Evolutionary conservation across 30 jellyfish, hydroid and myxozoan genomes (phyloP).

Genomic region (Phacellophora camtschatica): DNA sequence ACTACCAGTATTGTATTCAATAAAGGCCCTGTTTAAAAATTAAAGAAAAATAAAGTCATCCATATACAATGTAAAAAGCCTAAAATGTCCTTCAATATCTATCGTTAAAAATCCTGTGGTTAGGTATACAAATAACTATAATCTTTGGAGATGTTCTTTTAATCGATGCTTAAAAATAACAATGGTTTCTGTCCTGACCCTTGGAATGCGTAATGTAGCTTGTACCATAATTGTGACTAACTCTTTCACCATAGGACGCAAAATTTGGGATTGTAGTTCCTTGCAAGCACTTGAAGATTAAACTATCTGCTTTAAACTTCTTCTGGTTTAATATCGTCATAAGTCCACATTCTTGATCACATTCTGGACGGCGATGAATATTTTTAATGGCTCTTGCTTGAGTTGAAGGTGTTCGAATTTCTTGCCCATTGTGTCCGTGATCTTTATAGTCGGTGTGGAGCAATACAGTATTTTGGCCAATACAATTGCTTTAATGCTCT

Average conservation of each 20-base stretch:
- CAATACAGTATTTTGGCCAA: too few species aligned
- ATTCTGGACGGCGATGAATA: conserved; percentile 4
- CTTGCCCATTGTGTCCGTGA: background rate
- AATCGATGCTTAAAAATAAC: background rate
- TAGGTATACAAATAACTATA: background rate
- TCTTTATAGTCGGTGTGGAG: background rate
- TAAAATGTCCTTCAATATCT: background rate
- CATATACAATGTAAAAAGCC: background rate
- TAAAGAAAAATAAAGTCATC: background rate
- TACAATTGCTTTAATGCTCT: too few species aligned
- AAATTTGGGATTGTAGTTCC: background rate
- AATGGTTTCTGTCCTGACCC: background rate
- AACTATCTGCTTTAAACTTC: background rate
- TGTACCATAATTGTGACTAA: background rate
- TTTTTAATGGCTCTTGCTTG: background rate
- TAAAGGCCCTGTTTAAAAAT: background rate
- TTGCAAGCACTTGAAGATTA: conserved; percentile 19
- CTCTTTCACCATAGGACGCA: conserved; percentile 21
- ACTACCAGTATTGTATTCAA: background rate
- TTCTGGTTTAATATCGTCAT: conserved; percentile 4
- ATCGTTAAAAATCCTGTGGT: background rate
- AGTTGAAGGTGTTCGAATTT: conserved; percentile 3
- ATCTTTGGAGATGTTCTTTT: background rate
- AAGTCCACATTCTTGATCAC: background rate
- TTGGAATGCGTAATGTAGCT: background rate